A percentile compares a stretch with the other conserved stretches of the same genome.
Evolutionary conservation across 2,888 invertebrate species (phyloP).

Genomic region (Steromphala cineraria): DNA sequence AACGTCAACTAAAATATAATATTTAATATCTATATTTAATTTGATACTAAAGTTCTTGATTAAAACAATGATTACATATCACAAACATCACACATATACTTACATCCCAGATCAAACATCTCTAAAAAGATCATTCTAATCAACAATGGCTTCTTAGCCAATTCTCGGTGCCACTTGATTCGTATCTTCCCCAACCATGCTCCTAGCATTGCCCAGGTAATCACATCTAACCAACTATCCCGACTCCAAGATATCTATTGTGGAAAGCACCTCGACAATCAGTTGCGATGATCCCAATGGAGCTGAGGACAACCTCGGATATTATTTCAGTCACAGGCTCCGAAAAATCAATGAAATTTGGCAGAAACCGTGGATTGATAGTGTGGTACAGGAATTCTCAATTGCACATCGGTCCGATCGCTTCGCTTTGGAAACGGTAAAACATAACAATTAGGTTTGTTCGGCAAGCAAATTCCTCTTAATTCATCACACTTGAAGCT

Average conservation of each 20-base stretch:
- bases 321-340: slow-evolving; percentile 15
- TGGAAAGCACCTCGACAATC: background rate
- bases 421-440: background rate
- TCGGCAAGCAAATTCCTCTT: background rate
- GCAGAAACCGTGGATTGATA: slow-evolving; percentile 3
- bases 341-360: background rate
- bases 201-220: too few relatives aligned
- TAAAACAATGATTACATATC: too few relatives aligned
- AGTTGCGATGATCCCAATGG: background rate
- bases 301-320: background rate
- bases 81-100: too few relatives aligned
- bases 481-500: background rate
- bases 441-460: slow-evolving; percentile 6
- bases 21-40: too few relatives aligned
- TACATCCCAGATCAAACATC: too few relatives aligned
- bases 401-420: background rate
- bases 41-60: too few relatives aligned
- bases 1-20: too few relatives aligned
- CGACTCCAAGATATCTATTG: background rate
- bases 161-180: too few relatives aligned
- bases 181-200: too few relatives aligned
- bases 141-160: too few relatives aligned
- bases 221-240: background rate
- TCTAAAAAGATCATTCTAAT: too few relatives aligned
- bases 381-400: slow-evolving; percentile 7